Conservation (phyloP, 1,140 invertebrate genomes). For the Ostrea denselamellosa region DNA sequence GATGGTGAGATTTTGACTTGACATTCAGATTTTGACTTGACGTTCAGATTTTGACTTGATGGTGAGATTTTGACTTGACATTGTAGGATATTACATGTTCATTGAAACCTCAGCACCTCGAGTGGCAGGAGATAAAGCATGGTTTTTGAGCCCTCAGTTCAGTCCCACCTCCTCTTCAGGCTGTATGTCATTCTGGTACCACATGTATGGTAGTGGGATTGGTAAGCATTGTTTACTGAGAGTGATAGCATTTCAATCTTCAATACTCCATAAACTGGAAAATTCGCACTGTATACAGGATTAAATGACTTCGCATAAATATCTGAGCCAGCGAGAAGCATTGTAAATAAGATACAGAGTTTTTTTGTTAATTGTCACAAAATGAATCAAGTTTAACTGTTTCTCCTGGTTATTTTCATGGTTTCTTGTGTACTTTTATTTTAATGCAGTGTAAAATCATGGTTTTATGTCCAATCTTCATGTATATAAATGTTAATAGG, state of each 20-base stretch:
- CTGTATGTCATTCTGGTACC: slow-evolving; percentile 71
- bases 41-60: background rate
- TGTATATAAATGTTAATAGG: no score
- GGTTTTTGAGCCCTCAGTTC: slow-evolving; percentile 65
- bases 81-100: slow-evolving; percentile 69
- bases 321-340: no score
- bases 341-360: no score
- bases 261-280: no score
- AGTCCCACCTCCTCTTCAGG: slow-evolving; percentile 46
- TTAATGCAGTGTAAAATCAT: no score
- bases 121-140: slow-evolving; percentile 64
- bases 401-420: no score
- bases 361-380: no score
- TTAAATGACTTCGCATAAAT: no score
- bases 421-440: no score
- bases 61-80: background rate
- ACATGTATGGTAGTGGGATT: slow-evolving; percentile 70
- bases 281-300: no score
- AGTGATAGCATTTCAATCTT: background rate
- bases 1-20: background rate
- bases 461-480: no score
- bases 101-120: slow-evolving; percentile 68
- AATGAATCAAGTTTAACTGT: no score
- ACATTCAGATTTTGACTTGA: background rate
- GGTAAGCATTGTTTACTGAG: slow-evolving; percentile 49